These are phyloP conservation scores for Neoniphon sammara DNA, from an alignment of 2,797 vertebrate genomes.

Conservation along the genomic window DNA sequence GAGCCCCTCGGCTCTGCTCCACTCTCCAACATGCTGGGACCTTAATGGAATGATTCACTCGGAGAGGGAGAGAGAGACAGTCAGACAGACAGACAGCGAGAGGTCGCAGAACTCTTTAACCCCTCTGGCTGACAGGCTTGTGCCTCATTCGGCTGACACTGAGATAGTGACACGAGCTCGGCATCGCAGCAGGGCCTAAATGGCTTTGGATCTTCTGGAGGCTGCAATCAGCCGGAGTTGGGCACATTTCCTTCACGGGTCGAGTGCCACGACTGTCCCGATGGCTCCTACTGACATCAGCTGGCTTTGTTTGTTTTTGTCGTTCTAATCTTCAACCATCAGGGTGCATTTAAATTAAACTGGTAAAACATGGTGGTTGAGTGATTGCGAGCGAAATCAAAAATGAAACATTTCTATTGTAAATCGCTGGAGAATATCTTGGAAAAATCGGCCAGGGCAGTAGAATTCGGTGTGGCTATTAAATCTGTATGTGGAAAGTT, in stretches of 20 bases:
- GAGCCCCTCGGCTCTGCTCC: slow-evolving; percentile 41
- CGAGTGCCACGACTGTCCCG: not conserved
- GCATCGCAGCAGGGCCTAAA: slow-evolving; percentile 36
- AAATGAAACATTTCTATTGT: too few relatives aligned
- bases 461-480: not conserved
- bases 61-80: slow-evolving; percentile 12
- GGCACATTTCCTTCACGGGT: slow-evolving; percentile 28
- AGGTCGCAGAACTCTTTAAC: slow-evolving; percentile 39
- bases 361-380: not conserved
- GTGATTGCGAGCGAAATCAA: too few relatives aligned
- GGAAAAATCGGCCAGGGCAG: not conserved
- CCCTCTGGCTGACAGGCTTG: slow-evolving; percentile 29
- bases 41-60: slow-evolving; percentile 67
- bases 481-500: too few relatives aligned
- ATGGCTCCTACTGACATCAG: not conserved
- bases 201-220: slow-evolving; percentile 9
- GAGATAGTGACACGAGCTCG: slow-evolving; percentile 4
- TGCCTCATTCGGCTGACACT: slow-evolving; percentile 4
- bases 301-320: not conserved
- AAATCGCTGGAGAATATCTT: too few relatives aligned
- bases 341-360: not conserved
- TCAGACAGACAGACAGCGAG: slow-evolving; percentile 14
- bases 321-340: not conserved
- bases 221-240: not conserved
- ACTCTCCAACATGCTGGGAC: slow-evolving; percentile 53